Conservation (phyloP, 2,113 vertebrate genomes). For the Echinops telfairi region DNA sequence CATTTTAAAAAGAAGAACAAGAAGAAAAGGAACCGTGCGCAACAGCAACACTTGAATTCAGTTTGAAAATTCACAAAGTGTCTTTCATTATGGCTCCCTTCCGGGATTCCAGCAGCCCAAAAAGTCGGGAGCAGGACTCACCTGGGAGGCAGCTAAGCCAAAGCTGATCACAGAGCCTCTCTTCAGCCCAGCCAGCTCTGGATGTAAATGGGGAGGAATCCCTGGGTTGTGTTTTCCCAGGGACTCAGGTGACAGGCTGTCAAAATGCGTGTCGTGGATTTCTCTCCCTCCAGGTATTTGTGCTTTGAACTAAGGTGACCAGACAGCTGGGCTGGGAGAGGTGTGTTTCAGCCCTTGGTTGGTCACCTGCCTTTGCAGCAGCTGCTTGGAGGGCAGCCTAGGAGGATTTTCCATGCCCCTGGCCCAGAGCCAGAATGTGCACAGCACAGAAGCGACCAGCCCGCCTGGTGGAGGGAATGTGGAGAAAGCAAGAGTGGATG, state of each 20-base stretch:
- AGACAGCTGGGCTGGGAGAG: constrained; percentile 79
- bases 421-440: constrained; percentile 33
- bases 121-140: background rate
- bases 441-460: constrained; percentile 35
- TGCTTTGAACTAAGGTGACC: constrained; percentile 58
- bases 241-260: constrained; percentile 72
- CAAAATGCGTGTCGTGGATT: constrained; percentile 66
- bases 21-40: constrained; percentile 28
- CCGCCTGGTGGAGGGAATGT: background rate
- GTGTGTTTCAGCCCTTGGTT: constrained; percentile 53
- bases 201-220: background rate
- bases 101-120: constrained; percentile 48
- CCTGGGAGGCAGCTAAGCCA: constrained; percentile 16
- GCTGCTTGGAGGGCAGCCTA: constrained; percentile 78
- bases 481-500: background rate
- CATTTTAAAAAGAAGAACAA: background rate
- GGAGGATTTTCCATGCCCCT: constrained; percentile 63
- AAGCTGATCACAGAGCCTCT: constrained; percentile 58
- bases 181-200: constrained; percentile 18
- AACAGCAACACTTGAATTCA: constrained; percentile 58
- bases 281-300: constrained; percentile 72
- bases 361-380: constrained; percentile 54
- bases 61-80: constrained; percentile 80
- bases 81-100: constrained; percentile 82
- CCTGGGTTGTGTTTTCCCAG: background rate